A percentile compares a stretch with the other conserved stretches of the same genome.
These are phyloP conservation scores for Automeris io DNA, from an alignment of 2,888 invertebrate species.

Conservation along the genomic window DNA sequence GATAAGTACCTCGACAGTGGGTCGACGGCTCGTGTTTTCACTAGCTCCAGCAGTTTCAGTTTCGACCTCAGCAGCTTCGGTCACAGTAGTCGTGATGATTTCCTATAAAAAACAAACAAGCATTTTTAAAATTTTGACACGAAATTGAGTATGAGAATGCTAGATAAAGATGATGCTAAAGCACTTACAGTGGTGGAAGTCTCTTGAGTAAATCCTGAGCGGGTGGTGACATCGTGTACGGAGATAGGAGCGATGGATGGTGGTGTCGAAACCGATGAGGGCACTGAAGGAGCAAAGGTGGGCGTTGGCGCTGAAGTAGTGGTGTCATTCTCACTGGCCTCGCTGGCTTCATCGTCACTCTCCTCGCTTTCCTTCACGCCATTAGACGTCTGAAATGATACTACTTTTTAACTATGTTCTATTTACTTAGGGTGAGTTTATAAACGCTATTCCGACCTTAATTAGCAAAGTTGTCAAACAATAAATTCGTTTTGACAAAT, in stretches of 20 bases:
- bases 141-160: too few species aligned
- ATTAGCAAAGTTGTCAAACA: too few species aligned
- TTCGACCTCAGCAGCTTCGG: constrained; percentile 59
- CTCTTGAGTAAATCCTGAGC: constrained; percentile 49
- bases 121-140: too few species aligned
- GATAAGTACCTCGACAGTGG: constrained; percentile 57
- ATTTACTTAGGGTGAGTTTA: too few species aligned
- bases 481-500: too few species aligned
- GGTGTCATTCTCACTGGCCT: constrained; percentile 48
- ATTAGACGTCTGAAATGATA: constrained; percentile 62
- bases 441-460: too few species aligned
- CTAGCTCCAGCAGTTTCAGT: constrained; percentile 58
- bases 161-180: neutral
- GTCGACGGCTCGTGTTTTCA: constrained; percentile 65
- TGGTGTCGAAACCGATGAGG: constrained; percentile 35
- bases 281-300: constrained; percentile 37
- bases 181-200: constrained; percentile 57
- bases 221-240: constrained; percentile 50
- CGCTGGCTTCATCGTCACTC: constrained; percentile 59
- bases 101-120: constrained; percentile 36
- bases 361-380: constrained; percentile 65
- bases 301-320: constrained; percentile 32
- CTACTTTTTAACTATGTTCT: too few species aligned
- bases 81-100: constrained; percentile 60
- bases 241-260: constrained; percentile 40